Evolutionary conservation across 2,888 invertebrate genomes (phyloP).

Genomic region (Dendrolimus houi): DNA sequence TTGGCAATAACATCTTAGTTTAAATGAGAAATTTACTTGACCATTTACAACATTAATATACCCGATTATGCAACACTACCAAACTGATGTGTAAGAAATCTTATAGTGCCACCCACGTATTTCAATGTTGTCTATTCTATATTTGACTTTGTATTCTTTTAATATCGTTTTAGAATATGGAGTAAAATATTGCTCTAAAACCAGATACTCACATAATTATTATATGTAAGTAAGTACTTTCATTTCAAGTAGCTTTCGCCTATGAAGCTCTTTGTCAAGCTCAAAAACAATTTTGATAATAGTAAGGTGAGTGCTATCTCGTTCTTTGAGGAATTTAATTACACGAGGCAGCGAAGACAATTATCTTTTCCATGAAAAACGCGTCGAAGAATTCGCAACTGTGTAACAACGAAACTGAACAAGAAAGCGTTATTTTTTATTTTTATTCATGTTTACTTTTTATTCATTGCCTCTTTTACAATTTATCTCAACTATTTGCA

Average conservation of each 20-base stretch:
- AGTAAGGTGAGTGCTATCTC: slow-evolving; percentile 13
- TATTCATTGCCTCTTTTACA: not conserved
- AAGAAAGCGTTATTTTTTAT: not conserved
- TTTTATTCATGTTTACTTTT: not conserved
- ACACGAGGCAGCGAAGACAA: slow-evolving; percentile 23
- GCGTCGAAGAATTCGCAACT: slow-evolving; percentile 13
- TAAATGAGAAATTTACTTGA: too few species aligned
- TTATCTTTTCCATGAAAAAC: slow-evolving; percentile 15
- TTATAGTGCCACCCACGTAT: too few species aligned
- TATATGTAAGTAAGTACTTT: not conserved
- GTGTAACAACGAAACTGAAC: slow-evolving; percentile 1
- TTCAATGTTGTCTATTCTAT: too few species aligned
- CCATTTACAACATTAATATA: too few species aligned
- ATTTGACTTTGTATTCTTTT: too few species aligned
- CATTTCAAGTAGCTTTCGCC: slow-evolving; percentile 9
- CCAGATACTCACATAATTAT: not conserved
- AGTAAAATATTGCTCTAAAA: not conserved
- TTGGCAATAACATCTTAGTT: too few species aligned
- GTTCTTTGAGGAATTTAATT: slow-evolving; percentile 41
- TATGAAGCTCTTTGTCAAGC: slow-evolving; percentile 1
- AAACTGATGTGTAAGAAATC: too few species aligned
- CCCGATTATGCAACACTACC: too few species aligned
- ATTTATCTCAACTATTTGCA: not conserved
- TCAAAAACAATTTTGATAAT: not conserved
- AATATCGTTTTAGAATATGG: too few species aligned